Base-by-base conservation (phyloP, 1,140 invertebrate species). In the Psilanteris sp. region DNA sequence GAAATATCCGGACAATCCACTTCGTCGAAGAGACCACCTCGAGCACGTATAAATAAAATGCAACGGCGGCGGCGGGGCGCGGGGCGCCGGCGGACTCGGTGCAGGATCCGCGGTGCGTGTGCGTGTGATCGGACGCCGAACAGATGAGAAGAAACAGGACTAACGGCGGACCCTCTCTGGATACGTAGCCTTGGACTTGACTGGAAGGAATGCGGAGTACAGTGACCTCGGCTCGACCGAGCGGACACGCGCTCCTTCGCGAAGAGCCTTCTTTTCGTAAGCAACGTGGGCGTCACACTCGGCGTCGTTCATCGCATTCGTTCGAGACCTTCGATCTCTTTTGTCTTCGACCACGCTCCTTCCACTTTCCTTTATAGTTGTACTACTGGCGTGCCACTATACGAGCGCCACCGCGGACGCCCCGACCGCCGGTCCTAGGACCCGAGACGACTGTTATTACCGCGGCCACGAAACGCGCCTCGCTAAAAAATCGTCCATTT, bases 141-240 rank as follows among this genome's bases (percentile, higher is more conserved):
- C 36, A 71, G 54, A 61, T 52, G 61, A 57, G 46, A 71, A 59
- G 55, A 77, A 70, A 54, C 48, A 76, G 72, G 67, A 76, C 67
- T 67, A 76, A 68, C 61, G 61, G 68, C 52, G 20, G 54, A 32
- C 37, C 29, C 32, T 41, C 62, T 50, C 59, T 37, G 34, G 16
- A 15, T 11, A 34, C 48, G 79, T 85, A 85, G 79, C 84, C 83
- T 85, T 85, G 84, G 83, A 86, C 84, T 86, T 85, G 84, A 86
- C 81, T 84, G 78, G 59, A 67, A 81, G 81, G 84, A 86, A 85
- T 86, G 84, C 67, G 44, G 73, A 79, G 84, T 84, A 75, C 84
- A 86, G 80, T 86, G 84, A 86, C 82, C 81, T 70, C 79, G 41
- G 55, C 68, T 79, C 44, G 32, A 31, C 61, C 37, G 27, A 54